Evolutionary conservation across 2,888 invertebrate genomes (phyloP), one percentile per base, ranked within the genome.

Genomic region (Apodemia zela): DNA sequence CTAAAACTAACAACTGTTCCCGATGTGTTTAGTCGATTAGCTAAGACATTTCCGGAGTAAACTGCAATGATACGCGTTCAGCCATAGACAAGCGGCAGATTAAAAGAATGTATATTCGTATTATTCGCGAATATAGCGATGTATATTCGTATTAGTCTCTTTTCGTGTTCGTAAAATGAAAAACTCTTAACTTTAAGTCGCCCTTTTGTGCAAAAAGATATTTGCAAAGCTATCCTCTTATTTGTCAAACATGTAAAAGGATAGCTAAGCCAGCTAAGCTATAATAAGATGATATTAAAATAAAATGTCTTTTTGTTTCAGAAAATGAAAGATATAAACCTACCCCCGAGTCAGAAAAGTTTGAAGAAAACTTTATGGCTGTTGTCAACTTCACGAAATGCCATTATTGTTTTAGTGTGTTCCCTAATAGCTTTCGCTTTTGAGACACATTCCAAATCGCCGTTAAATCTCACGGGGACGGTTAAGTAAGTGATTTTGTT

Each of bases 351-450:
- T 66, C 84, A 82, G 59, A 88, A 87, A 72, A 79, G 82, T 8
- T 65, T 90, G 15, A 91, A 88, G 72, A 95, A 95, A 76, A 75
- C 93, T 4, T 82, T 96, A 21, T 97, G 97, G 97, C 80, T 97
- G 3, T 79, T 96, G 15, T 95, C 96, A 1, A 97, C 96, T 0
- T 95, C 97, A 0, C 93, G 98, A 65, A 98, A 98, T 80, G 97
- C 97, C 0, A 92, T 98, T 61, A 93, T 97, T 2, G 97, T 98
- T 0, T 86, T 97, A 10, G 73, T 93, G 0, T 95, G 96, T 73
- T 95, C 96, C 0, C 78, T 93, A 11, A 89, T 95, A 35, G 95
- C 96, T 0, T 96, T 93, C 75, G 89, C 94, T 69, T 93, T 93
- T 73, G 89, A 91, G 10, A 77, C 85, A 42, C 86, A 87, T 42